Evolutionary conservation across 2,113 vertebrate species (phyloP), one percentile per base, ranked within the genome.

Genomic region (Hydropotes inermis): DNA sequence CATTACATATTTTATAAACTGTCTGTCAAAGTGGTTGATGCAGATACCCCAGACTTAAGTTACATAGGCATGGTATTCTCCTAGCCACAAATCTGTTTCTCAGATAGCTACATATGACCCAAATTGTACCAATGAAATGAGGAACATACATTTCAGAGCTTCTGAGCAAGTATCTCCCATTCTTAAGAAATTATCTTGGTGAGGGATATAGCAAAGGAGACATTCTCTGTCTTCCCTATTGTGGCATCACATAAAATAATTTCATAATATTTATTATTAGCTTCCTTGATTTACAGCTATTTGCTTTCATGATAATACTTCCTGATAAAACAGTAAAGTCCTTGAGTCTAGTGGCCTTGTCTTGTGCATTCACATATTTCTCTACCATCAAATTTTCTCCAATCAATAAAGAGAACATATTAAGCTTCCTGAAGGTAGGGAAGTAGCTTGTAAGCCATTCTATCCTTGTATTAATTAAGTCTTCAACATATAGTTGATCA

Each of bases 401-500:
- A 81, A 33, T 57, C 19, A 60, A 61, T n/a, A 82, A 64, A 61
- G 2, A 83, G 25, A 57, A 47, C 12, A 55, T 81, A 86, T 16
- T 14, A 84, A 94, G 15, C 25, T 97, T 64, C 6, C 17, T 89
- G 84, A 92, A 95, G 3, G 17, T n/a, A 84, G 12, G 21, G 25
- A 70, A 17, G 15, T 25, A 94, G 39, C n/a, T 39, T 82, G 25
- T 57, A 89, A 11, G 50, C 57, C 10, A 33, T 88, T 96, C 33
- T 54, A 39, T 58, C 15, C 5, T 89, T 67, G 21, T 47, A 91
- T 94, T 67, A 81, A 95, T 55, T 45, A 96, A 50, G 3, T 21
- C 10, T 58, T 90, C 25, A 78, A 76, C 45, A 57, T 50, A 28
- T 70, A 88, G 85, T 76, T 85, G 15, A 81, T 95, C 84, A 87